These are phyloP conservation scores for Sinosuthora webbiana DNA, from an alignment of 2,113 vertebrate species.

Conservation along the genomic window DNA sequence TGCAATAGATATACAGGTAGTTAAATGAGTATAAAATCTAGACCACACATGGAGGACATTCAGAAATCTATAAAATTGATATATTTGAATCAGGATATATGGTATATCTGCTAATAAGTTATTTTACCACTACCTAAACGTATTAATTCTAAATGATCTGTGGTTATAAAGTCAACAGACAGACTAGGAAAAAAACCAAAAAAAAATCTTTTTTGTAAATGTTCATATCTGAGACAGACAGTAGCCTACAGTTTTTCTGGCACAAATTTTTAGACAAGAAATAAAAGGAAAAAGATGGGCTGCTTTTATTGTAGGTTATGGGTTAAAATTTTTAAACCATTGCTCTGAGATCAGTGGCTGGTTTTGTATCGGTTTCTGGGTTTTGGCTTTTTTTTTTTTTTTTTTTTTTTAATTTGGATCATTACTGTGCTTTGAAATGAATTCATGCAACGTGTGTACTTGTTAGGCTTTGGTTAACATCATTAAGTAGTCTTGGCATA, in stretches of 20 bases:
- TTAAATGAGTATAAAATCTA: background rate
- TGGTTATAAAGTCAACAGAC: background rate
- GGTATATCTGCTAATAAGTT: background rate
- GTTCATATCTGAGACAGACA: background rate
- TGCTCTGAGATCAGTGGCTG: background rate
- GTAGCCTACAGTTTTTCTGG: background rate
- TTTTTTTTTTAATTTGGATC: background rate
- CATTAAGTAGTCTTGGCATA: background rate
- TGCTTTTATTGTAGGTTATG: background rate
- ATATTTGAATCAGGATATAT: background rate
- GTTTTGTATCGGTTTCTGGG: background rate
- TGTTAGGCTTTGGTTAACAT: background rate
- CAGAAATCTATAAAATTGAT: background rate
- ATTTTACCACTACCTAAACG: background rate
- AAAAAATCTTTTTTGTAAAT: accelerated
- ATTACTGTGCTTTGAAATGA: background rate
- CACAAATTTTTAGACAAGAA: background rate
- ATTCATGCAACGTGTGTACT: background rate
- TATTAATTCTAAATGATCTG: background rate
- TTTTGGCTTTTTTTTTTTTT: background rate
- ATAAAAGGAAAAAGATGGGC: background rate
- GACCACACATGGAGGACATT: background rate
- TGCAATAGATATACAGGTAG: background rate
- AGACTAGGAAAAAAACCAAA: background rate
- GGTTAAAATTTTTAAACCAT: background rate